These are phyloP conservation scores for Diacarnus erythraeanus DNA, from an alignment of 37 sponge, comb jelly and placozoan genomes.

Conservation along the genomic window DNA sequence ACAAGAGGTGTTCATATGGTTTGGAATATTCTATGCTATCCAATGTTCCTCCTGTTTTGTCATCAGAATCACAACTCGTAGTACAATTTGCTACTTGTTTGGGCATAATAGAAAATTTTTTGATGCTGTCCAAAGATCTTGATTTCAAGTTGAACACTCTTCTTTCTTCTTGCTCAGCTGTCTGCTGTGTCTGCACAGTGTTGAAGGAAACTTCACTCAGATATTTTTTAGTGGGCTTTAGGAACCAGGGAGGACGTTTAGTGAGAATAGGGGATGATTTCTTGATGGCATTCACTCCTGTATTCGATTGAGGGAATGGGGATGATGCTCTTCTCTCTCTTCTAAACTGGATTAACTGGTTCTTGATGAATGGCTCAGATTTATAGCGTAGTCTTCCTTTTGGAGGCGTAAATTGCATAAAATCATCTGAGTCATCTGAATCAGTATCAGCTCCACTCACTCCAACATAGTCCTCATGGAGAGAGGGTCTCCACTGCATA, in stretches of 20 bases:
- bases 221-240: not conserved
- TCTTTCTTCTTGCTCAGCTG: not conserved
- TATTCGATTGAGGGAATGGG: not conserved
- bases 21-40: slow-evolving; percentile 5
- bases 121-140: not conserved
- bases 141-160: not conserved
- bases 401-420: slow-evolving; percentile 22
- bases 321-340: not conserved
- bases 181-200: not conserved
- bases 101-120: too few relatives aligned
- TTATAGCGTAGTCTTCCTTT: not conserved
- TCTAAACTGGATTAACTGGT: not conserved
- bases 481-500: not conserved
- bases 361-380: not conserved
- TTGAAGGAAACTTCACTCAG: not conserved
- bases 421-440: slow-evolving; percentile 17
- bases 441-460: not conserved
- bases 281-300: too few relatives aligned
- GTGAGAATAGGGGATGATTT: slow-evolving; percentile 22
- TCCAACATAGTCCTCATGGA: not conserved
- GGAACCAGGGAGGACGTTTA: slow-evolving; percentile 16
- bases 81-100: not conserved
- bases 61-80: slow-evolving; percentile 7
- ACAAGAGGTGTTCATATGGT: slow-evolving; percentile 26
- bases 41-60: slow-evolving; percentile 7